These are phyloP conservation scores for Engraulis encrasicolus DNA, from an alignment of 2,113 vertebrate species.

Conservation along the genomic window DNA sequence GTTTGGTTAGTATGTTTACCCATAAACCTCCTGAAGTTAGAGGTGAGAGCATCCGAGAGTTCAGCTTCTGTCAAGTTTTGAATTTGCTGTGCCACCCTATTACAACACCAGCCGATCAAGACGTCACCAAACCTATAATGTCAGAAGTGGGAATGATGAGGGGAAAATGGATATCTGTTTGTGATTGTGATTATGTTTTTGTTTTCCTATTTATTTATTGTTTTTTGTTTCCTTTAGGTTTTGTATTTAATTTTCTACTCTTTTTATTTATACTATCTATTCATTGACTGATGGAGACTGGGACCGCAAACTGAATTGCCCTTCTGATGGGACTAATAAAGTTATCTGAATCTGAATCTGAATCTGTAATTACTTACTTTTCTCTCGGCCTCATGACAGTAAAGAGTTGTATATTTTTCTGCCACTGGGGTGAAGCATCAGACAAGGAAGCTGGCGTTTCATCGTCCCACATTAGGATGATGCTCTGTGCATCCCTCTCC, in stretches of 20 bases:
- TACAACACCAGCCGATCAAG: conserved; percentile 52
- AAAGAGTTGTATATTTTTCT: conserved; percentile 44
- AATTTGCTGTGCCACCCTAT: conserved; percentile 45
- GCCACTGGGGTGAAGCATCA: conserved; percentile 40
- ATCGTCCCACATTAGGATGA: conserved; percentile 55
- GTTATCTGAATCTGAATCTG: too few species aligned
- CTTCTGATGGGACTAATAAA: too few species aligned
- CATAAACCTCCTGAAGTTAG: conserved; percentile 49
- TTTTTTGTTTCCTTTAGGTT: too few species aligned
- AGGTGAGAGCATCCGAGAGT: conserved; percentile 49
- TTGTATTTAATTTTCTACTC: too few species aligned
- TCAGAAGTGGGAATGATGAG: neutral
- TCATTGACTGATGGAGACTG: too few species aligned
- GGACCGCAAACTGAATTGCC: too few species aligned
- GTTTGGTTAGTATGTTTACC: conserved; percentile 36
- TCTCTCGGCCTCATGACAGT: conserved; percentile 56
- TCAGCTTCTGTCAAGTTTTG: conserved; percentile 54
- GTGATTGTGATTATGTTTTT: too few species aligned
- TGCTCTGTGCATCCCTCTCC: conserved; percentile 40
- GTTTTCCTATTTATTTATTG: too few species aligned
- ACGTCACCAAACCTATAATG: conserved; percentile 53
- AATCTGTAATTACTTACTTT: conserved; percentile 31
- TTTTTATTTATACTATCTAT: too few species aligned
- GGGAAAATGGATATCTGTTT: neutral
- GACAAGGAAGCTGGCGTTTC: conserved; percentile 41